phyloP scores from a whole-genome alignment of 1,140 invertebrate genomes.

The Drosophila jambulina region DNA sequence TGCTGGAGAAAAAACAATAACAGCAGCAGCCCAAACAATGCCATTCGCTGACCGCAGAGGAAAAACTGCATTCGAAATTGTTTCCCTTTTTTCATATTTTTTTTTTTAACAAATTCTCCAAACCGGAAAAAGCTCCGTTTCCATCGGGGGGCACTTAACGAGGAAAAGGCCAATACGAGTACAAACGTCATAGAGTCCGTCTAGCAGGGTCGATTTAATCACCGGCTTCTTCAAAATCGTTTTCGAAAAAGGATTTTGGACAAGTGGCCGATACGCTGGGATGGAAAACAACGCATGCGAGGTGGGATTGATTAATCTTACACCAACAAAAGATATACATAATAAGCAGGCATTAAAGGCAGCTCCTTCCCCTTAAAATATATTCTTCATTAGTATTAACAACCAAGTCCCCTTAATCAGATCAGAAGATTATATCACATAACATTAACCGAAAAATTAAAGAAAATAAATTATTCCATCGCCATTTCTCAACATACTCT shows the following conservation, averaged over 20 bases:
- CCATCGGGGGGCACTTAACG: slow-evolving; percentile 14
- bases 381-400: no score
- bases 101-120: slow-evolving; percentile 31
- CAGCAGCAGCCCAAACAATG: slow-evolving; percentile 47
- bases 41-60: slow-evolving; percentile 53
- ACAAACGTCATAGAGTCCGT: slow-evolving; percentile 31
- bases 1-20: slow-evolving; percentile 51
- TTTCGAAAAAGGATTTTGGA: slow-evolving; percentile 70
- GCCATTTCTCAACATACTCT: no score
- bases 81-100: slow-evolving; percentile 30
- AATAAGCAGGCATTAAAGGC: no score
- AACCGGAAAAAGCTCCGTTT: slow-evolving; percentile 19
- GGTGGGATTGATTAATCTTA: slow-evolving; percentile 13
- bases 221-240: slow-evolving; percentile 38
- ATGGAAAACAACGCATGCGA: slow-evolving; percentile 7
- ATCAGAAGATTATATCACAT: no score
- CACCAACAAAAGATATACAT: no score
- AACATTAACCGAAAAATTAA: no score
- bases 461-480: no score
- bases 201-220: slow-evolving; percentile 24
- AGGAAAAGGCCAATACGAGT: slow-evolving; percentile 53
- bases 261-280: slow-evolving; percentile 54
- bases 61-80: slow-evolving; percentile 68
- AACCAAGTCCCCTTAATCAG: no score
- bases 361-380: no score